Evolutionary conservation across 2,888 invertebrate genomes (phyloP).

Genomic region (Tetragonisca angustula): DNA sequence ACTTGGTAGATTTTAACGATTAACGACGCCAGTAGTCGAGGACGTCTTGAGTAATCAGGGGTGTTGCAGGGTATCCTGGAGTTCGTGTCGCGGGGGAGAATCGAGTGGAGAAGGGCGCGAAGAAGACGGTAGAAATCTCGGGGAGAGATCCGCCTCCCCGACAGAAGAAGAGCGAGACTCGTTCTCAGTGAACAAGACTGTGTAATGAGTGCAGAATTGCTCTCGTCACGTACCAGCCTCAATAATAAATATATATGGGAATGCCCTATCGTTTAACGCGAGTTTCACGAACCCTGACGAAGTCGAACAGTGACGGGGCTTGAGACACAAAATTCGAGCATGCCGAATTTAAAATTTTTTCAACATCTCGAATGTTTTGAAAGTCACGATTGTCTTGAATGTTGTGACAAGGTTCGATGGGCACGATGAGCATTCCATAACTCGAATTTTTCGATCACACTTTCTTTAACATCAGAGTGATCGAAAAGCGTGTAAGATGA

Average conservation of each 20-base stretch:
- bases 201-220: conserved; percentile 79
- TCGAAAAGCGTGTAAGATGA: too few relatives aligned
- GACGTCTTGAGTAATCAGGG: conserved; percentile 71
- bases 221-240: conserved; percentile 77
- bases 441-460: too few relatives aligned
- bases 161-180: conserved; percentile 67
- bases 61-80: conserved; percentile 58
- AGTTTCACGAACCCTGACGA: not conserved
- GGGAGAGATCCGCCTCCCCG: not conserved
- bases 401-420: too few relatives aligned
- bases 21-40: conserved; percentile 75
- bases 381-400: too few relatives aligned
- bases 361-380: too few relatives aligned
- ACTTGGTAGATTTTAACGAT: conserved; percentile 60
- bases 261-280: not conserved
- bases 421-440: too few relatives aligned
- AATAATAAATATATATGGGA: conserved; percentile 48
- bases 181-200: conserved; percentile 77
- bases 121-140: conserved; percentile 38
- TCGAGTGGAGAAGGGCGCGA: conserved; percentile 63
- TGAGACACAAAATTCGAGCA: too few relatives aligned
- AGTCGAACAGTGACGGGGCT: not conserved
- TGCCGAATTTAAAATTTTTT: too few relatives aligned
- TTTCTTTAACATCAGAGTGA: too few relatives aligned
- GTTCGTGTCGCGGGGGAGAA: conserved; percentile 44